Evolutionary conservation across 1,140 invertebrate species (phyloP), one percentile per base, ranked within the genome.

Genomic region (Ganaspis sp.): DNA sequence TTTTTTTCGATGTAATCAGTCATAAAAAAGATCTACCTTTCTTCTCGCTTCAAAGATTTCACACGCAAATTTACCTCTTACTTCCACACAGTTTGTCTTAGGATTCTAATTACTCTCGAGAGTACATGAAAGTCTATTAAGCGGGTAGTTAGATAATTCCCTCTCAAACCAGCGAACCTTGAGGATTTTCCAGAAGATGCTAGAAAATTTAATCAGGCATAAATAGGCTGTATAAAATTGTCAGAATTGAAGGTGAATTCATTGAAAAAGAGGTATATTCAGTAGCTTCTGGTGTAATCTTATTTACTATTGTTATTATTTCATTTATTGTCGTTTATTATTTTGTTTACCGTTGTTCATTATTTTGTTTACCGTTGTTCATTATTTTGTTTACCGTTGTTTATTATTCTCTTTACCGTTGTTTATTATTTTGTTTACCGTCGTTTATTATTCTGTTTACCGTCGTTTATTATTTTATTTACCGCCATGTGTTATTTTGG

Each of bases 101-200:
- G 71, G 69, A 72, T 74, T 42, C 40, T 42, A 70, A 73, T 76
- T 75, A 75, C 73, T 75, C 77, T 72, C 77, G 69, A 58, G 77
- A 75, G 77, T 45, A 9, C 53, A 29, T 21, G 69, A 37, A 64
- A 79, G 75, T 76, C 74, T 69, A 70, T 74, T 80, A 58, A 69
- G 71, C 76, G 72, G n/a, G 69, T 71, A 80, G 69, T 76, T 76
- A 74, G 75, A 76, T 58, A 74, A 76, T 76, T 72, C 78, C 72
- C 69, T 21, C 69, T 79, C 64, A 72, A 69, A 76, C 73, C 70
- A 71, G 45, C n/a, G 23, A 76, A 72, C 70, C 58, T 26, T 34
- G 23, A 12, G 23, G 26, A 29, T 64, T 29, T 64, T 64, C 12
- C 58, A 29, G 12, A n/a, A 64, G 23, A 26, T 64, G 11, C 58